Evolutionary conservation across 2,888 invertebrate species (phyloP), one percentile per base, ranked within the genome.

Genomic region (Dendrolimus houi): DNA sequence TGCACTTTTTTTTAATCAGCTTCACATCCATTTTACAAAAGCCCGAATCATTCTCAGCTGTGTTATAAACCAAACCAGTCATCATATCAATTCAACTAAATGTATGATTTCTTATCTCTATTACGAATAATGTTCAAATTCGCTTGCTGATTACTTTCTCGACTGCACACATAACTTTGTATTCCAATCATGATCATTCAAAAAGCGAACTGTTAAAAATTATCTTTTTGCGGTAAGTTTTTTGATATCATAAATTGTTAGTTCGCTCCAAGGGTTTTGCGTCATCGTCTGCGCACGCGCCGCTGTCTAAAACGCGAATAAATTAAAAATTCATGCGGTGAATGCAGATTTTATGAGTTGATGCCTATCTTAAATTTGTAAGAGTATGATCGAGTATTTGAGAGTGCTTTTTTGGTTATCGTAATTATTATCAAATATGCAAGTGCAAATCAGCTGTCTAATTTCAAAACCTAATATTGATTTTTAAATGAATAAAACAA

Each of bases 211-310:
- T 68, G 70, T 73, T 71, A 68, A 52, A 58, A 60, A 57, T 60
- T 56, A 57, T 64, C 62, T 67, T 69, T 71, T 70, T 68, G 64
- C 58, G 59, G 57, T 62, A 67, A 69, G 66, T 71, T 75, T 76
- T 72, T 64, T 65, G 72, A 70, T 64, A n/a, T 52, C 14, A 29
- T 53, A 56, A 54, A 53, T 67, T 59, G 58, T 17, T 29, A 60
- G 57, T 64, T 63, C 62, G 65, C 62, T 70, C 72, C 71, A 74
- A 76, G 68, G 72, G 71, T 60, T 77, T 79, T 83, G 75, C 86
- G 85, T 87, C 87, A 87, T 75, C 80, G 87, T 87, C 87, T 86
- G 85, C 67, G 86, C 81, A 66, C 79, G 85, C 77, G 64, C 56
- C 61, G 60, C 59, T 56, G 58, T 53, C 56, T 54, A 53, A 58